These are phyloP conservation scores for Catharus minimus DNA, from an alignment of 2,113 vertebrate genomes.

Conservation along the genomic window DNA sequence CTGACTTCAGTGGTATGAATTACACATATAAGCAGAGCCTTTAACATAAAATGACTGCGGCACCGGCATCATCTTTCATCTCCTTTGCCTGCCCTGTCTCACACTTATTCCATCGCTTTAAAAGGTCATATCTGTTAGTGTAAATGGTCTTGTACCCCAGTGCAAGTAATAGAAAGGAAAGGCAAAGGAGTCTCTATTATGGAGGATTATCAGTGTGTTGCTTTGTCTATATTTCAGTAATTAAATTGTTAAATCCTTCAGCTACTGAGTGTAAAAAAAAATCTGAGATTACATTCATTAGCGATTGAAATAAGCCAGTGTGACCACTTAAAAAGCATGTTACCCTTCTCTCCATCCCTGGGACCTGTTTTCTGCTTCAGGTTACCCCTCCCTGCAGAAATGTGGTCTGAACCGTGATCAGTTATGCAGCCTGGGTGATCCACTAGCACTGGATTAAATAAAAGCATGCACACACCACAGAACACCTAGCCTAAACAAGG, in stretches of 20 bases:
- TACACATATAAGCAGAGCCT: constrained; percentile 30
- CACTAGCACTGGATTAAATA: not conserved
- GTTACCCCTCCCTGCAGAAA: not conserved
- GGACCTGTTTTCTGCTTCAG: not conserved
- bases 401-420: not conserved
- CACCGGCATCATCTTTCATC: constrained; percentile 58
- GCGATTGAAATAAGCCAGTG: not conserved
- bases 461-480: not conserved
- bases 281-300: constrained; percentile 1
- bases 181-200: not conserved
- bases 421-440: not conserved
- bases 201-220: not conserved
- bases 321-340: constrained; percentile 21
- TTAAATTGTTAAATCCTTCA: constrained; percentile 1
- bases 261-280: not conserved
- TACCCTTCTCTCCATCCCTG: not conserved
- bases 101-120: constrained; percentile 52
- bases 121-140: constrained; percentile 68
- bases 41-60: constrained; percentile 37
- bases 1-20: constrained; percentile 50
- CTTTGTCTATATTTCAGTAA: not conserved
- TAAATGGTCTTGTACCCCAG: constrained; percentile 66
- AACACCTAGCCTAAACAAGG: not conserved
- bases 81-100: constrained; percentile 32
- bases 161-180: constrained; percentile 46